phyloP scores from a whole-genome alignment of 2,888 invertebrate genomes.

The Dexiosoma caninum region DNA sequence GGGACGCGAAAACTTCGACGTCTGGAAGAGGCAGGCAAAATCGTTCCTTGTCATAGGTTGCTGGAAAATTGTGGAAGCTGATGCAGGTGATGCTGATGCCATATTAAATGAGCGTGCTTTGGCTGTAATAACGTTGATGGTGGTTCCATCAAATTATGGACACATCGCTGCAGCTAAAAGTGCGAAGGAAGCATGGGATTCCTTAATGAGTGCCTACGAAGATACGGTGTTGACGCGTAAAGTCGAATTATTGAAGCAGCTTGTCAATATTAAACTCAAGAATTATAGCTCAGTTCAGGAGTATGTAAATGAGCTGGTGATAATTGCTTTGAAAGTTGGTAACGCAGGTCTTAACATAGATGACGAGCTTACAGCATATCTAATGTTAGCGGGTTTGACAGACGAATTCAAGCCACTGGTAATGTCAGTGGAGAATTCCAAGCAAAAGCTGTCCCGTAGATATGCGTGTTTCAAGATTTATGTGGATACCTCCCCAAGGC shows the following conservation, averaged over 20 bases:
- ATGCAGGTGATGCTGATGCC: too few relatives aligned
- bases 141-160: not conserved
- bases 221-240: too few relatives aligned
- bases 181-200: not conserved
- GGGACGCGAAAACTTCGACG: not conserved
- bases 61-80: too few relatives aligned
- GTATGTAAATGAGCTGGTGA: conserved; percentile 24
- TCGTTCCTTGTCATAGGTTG: not conserved
- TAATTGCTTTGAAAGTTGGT: conserved; percentile 16
- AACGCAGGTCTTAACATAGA: not conserved
- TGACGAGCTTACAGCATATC: conserved; percentile 13
- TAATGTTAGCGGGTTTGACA: conserved; percentile 57
- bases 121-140: not conserved
- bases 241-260: too few relatives aligned
- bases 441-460: too few relatives aligned
- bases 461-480: too few relatives aligned
- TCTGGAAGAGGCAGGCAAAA: conserved; percentile 1
- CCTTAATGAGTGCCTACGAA: not conserved
- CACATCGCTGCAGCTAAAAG: not conserved
- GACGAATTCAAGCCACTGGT: conserved; percentile 35
- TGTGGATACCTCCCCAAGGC: too few relatives aligned
- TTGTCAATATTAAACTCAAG: not conserved
- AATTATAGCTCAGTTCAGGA: not conserved
- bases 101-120: not conserved
- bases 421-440: too few relatives aligned